Evolutionary conservation across 2,888 invertebrate genomes (phyloP), one percentile per base, ranked within the genome.

Genomic region (Diogma glabrata): DNA sequence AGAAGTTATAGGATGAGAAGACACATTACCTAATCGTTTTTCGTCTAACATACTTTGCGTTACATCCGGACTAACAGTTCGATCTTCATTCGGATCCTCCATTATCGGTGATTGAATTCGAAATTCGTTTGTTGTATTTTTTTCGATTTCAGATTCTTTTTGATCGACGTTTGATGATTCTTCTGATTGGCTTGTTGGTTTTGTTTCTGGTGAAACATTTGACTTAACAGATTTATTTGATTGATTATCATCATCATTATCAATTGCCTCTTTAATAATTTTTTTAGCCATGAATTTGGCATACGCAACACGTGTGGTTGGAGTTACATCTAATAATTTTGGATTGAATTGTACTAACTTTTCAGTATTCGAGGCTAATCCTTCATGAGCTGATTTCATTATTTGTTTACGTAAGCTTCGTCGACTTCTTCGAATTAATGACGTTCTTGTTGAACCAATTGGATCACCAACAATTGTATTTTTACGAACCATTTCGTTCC

Each of bases 241-340:
- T 19, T 54, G 2, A 49, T 49, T 30, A 20, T 59, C 60, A 51
- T 56, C 56, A 3, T 56, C 51, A 7, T 46, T 54, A 0, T 57
- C 56, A 4, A 47, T 17, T 33, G 49, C 51, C 16, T 62, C 52
- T 4, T 76, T 73, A 50, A 77, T 77, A 56, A 83, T 75, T 67
- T 84, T 82, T 63, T 76, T 80, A 55, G 81, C 79, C 81, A 90
- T 90, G 65, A 90, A 91, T 68, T 89, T 90, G 50, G 87, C 88
- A 60, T 90, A 90, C 0, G 90, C 90, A 14, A 89, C 80, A 59
- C 89, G 75, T 0, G 89, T 86, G 2, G 82, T 81, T 1, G 85
- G 84, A 1, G 87, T 81, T 2, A 88, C 82, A 1, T 77, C 78
- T 2, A 81, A 78, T 26, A 90, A 70, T 58, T 82, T 84, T 0